Conservation (phyloP, 2,797 vertebrate species). For the Microcaecilia unicolor region DNA sequence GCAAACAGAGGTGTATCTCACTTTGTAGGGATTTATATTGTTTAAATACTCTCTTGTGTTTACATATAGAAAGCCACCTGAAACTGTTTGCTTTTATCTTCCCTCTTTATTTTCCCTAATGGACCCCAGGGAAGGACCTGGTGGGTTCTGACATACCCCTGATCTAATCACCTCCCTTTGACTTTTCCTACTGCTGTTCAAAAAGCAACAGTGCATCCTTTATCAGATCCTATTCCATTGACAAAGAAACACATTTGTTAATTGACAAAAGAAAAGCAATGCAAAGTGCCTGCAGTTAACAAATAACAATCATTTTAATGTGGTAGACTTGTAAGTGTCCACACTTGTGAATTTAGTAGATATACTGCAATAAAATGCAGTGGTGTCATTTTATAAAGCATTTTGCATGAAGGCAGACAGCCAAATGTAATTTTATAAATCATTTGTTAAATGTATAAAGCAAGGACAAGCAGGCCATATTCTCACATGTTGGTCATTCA, state of each 20-base stretch:
- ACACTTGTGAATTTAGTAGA: slow-evolving; percentile 3
- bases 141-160: slow-evolving; percentile 51
- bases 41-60: slow-evolving; percentile 35
- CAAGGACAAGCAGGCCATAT: no score
- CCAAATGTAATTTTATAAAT: no score
- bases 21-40: slow-evolving; percentile 4
- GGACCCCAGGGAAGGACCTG: slow-evolving; percentile 48
- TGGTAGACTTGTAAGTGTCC: background rate
- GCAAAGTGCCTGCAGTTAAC: slow-evolving; percentile 21
- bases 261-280: slow-evolving; percentile 39
- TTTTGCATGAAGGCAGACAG: no score
- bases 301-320: background rate
- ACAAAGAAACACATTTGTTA: slow-evolving; percentile 39
- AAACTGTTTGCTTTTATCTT: slow-evolving; percentile 60
- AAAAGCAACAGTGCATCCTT: slow-evolving; percentile 66
- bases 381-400: no score
- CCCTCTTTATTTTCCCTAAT: slow-evolving; percentile 51
- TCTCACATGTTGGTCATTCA: no score
- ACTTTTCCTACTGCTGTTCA: slow-evolving; percentile 67
- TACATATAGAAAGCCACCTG: slow-evolving; percentile 55
- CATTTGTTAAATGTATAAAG: no score
- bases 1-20: fast-evolving
- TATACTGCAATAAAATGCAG: background rate
- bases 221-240: slow-evolving; percentile 66
- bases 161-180: slow-evolving; percentile 34